Conservation (phyloP, 2,797 vertebrate genomes). For the Paguma larvata region DNA sequence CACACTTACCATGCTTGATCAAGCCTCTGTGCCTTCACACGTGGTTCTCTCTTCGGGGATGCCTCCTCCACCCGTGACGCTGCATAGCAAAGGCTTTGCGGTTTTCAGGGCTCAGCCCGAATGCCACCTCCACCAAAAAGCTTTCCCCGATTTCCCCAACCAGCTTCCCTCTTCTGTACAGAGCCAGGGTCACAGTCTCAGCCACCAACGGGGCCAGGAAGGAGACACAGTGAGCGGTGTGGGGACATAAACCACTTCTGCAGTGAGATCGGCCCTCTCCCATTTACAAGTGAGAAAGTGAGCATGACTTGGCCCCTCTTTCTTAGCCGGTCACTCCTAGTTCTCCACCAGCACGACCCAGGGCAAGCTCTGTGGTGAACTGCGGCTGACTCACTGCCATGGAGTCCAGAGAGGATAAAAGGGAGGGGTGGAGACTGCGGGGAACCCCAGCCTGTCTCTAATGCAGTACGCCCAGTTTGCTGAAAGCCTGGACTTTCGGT, state of each 20-base stretch:
- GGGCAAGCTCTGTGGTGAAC: background rate
- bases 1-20: too few species aligned
- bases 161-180: background rate
- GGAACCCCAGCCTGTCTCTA: background rate
- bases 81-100: background rate
- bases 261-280: background rate
- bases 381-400: background rate
- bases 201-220: background rate
- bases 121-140: background rate
- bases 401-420: too few species aligned
- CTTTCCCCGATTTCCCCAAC: background rate
- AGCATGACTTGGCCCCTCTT: background rate
- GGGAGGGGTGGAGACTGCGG: background rate
- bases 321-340: background rate
- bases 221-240: background rate
- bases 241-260: background rate
- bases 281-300: background rate
- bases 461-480: background rate
- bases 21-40: background rate
- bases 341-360: background rate
- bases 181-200: background rate
- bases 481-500: background rate
- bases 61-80: fast-evolving
- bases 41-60: background rate
- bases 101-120: background rate